A percentile compares a stretch with the other conserved stretches of the same genome.
phyloP scores from a whole-genome alignment of 1,140 invertebrate genomes.

The Reticulitermes speratus region DNA sequence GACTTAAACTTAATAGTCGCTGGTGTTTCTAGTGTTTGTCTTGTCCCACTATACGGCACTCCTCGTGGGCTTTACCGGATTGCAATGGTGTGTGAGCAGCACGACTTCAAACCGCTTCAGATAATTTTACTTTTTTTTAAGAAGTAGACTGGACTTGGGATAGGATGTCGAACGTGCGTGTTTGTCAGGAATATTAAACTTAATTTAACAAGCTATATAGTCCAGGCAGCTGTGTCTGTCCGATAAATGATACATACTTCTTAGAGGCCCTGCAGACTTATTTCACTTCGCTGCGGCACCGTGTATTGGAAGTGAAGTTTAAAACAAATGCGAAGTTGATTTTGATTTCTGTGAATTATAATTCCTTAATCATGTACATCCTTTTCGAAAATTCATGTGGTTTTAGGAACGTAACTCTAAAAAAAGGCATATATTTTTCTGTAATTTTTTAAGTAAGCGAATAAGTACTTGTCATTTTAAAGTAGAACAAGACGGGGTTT shows the following conservation, averaged over 20 bases:
- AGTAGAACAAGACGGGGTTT: too few species aligned
- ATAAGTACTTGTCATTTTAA: too few species aligned
- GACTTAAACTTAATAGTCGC: too few species aligned
- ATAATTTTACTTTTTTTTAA: background rate
- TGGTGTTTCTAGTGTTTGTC: too few species aligned
- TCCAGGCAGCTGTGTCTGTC: background rate
- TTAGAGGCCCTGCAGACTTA: background rate
- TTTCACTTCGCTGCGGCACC: background rate
- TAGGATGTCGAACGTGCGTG: background rate
- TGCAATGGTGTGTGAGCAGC: background rate
- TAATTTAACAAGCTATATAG: background rate
- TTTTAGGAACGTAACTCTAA: too few species aligned
- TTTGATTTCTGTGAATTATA: too few species aligned
- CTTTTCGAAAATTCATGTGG: too few species aligned
- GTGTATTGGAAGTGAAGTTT: background rate
- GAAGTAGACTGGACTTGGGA: background rate
- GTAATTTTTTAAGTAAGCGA: too few species aligned
- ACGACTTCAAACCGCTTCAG: background rate
- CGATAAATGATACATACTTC: background rate
- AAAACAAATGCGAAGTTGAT: background rate
- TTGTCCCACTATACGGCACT: background rate
- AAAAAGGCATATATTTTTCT: too few species aligned
- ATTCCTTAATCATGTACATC: too few species aligned
- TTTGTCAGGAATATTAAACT: background rate
- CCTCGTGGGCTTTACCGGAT: background rate